Evolutionary conservation across 2,113 vertebrate species (phyloP), one percentile per base, ranked within the genome.

Genomic region (Coturnix japonica): DNA sequence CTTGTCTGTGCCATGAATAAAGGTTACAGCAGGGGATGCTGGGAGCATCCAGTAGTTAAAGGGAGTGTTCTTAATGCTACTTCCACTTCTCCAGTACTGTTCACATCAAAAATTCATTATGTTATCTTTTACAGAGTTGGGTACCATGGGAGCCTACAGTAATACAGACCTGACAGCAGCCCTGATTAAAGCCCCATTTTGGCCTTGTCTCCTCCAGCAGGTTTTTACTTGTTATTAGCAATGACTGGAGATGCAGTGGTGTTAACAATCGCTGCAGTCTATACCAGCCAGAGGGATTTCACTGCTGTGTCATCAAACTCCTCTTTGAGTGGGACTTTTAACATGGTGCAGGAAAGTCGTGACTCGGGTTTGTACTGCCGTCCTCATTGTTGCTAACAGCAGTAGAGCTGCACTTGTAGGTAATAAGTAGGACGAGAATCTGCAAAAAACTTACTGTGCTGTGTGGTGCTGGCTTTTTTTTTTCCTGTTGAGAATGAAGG

Each of bases 321-420:
- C 25, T 63, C 65, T 43, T 60, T 53, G 57, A 75, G 57, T 10
- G 41, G 65, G 39, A 14, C 31, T 83, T 71, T 72, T 67, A 47
- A 39, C 35, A 23, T 0, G 56, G 80, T 5, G 17, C 71, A 23
- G 67, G 67, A 5, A 43, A 74, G 85, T 46, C 18, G 1, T 11
- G 75, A 28, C 75, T 87, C 33, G 30, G 80, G 21, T 21, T 57
- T 31, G 56, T 51, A 11, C 80, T 30, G 47, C 26, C 15, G 6
- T 16, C 78, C 80, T 66, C 70, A 75, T 31, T 88, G 88, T 53
- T 86, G 83, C 26, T 39, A 81, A 44, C 86, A 88, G 92, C 84
- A 33, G 70, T 46, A 31, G 39, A 63, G 19, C 80, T 54, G 66
- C 44, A 21, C 76, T 93, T 4, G 0, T 7, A 49, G 73, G 23